phyloP scores from a whole-genome alignment of 1,140 invertebrate species.

The Radopholus similis region DNA sequence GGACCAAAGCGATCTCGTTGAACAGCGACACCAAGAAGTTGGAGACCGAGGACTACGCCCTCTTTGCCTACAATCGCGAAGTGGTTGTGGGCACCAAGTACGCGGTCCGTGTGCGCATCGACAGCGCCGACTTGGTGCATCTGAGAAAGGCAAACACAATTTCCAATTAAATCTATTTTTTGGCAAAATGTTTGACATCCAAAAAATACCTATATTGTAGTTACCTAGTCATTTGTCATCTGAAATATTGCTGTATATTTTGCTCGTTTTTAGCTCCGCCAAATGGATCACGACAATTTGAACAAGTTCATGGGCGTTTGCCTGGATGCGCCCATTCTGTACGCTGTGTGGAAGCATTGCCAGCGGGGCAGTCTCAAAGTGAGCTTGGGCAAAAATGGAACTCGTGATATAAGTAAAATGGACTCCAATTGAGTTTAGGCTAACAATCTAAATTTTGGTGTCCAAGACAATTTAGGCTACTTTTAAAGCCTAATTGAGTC shows the following conservation, averaged over 20 bases:
- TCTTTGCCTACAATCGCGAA: slow-evolving; percentile 41
- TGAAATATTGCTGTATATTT: slow-evolving; percentile 2
- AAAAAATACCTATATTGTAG: background rate
- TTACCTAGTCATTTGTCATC: background rate
- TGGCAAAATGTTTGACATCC: background rate
- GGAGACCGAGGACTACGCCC: slow-evolving; percentile 48
- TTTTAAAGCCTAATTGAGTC: no score
- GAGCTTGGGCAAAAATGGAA: no score
- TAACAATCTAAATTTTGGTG: no score
- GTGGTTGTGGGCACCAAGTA: slow-evolving; percentile 39
- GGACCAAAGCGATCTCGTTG: slow-evolving; percentile 26
- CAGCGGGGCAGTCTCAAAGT: slow-evolving; percentile 75
- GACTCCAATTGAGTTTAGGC: slow-evolving; percentile 71
- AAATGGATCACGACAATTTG: slow-evolving; percentile 32
- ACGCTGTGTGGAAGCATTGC: slow-evolving; percentile 76
- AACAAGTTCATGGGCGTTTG: slow-evolving; percentile 28
- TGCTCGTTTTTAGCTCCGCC: slow-evolving; percentile 24
- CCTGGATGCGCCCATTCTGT: slow-evolving; percentile 30
- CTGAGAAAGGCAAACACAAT: slow-evolving; percentile 20
- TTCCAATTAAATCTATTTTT: background rate
- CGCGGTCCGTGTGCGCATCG: slow-evolving; percentile 24
- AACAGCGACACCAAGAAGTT: slow-evolving; percentile 27
- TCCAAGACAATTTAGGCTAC: no score
- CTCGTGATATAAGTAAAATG: no score
- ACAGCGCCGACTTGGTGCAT: slow-evolving; percentile 23